Conservation (phyloP, 2,888 invertebrate species). For the Cataglyphis rosenhaueri region DNA sequence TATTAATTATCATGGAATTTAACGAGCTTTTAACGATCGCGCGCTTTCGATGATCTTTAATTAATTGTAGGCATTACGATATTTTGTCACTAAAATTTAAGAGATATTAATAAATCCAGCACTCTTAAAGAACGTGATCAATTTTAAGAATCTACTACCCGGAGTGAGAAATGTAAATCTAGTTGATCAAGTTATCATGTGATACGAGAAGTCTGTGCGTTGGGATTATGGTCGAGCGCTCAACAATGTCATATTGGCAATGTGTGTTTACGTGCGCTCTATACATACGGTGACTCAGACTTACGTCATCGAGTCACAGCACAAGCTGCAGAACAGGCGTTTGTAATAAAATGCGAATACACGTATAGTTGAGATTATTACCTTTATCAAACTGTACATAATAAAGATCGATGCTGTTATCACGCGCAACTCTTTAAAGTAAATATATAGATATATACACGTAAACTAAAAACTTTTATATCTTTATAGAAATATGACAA, state of each 20-base stretch:
- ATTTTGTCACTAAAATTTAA: neutral
- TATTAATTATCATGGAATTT: neutral
- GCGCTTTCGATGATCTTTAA: neutral
- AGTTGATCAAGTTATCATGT: neutral
- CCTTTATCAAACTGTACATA: neutral
- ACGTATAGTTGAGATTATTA: neutral
- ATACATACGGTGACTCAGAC: conserved; percentile 13
- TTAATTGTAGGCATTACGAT: neutral
- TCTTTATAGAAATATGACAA: neutral
- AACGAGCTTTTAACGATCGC: neutral
- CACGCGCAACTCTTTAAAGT: neutral
- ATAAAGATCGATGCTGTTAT: neutral
- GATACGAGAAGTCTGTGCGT: neutral
- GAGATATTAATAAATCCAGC: neutral
- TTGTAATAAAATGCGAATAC: conserved; percentile 17
- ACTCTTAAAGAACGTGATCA: neutral
- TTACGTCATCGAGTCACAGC: conserved; percentile 15
- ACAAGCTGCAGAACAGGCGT: neutral
- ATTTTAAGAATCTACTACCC: neutral
- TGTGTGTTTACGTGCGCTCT: conserved; percentile 1
- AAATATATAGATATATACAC: neutral
- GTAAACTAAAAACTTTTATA: neutral
- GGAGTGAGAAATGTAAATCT: neutral
- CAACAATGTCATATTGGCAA: neutral
- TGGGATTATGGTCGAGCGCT: conserved; percentile 17